A percentile compares a stretch with the other conserved stretches of the same genome.
Conservation (phyloP, 2,888 invertebrate species). For the Stramonita haemastoma region DNA sequence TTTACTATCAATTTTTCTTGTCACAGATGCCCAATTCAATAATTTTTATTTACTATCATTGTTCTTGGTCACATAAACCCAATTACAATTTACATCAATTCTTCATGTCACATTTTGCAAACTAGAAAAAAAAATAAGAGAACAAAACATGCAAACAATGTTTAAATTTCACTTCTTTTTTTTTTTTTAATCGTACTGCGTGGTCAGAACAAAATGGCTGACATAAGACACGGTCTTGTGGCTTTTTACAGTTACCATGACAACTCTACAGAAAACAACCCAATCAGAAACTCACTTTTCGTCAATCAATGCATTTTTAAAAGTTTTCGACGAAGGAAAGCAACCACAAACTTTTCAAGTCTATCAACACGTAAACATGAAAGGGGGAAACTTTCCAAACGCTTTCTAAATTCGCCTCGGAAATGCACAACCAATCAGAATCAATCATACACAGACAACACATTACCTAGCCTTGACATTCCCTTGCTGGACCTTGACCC, state of each 20-base stretch:
- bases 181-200: background rate
- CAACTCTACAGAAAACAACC: background rate
- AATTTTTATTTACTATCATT: no score
- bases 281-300: background rate
- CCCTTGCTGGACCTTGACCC: background rate
- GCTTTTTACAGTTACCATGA: background rate
- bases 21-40: no score
- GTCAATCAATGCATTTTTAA: background rate
- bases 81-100: no score
- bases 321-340: no score
- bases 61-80: no score
- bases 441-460: background rate
- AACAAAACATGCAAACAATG: no score
- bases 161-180: no score
- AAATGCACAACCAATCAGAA: constrained; percentile 17
- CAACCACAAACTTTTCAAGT: background rate
- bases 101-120: no score
- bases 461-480: background rate
- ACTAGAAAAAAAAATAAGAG: no score
- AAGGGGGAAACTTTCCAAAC: background rate
- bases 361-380: background rate
- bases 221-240: background rate
- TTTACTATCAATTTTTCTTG: no score
- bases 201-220: background rate
- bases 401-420: background rate